phyloP scores from a whole-genome alignment of 2,113 vertebrate species.

The Porphyrio hochstetteri region DNA sequence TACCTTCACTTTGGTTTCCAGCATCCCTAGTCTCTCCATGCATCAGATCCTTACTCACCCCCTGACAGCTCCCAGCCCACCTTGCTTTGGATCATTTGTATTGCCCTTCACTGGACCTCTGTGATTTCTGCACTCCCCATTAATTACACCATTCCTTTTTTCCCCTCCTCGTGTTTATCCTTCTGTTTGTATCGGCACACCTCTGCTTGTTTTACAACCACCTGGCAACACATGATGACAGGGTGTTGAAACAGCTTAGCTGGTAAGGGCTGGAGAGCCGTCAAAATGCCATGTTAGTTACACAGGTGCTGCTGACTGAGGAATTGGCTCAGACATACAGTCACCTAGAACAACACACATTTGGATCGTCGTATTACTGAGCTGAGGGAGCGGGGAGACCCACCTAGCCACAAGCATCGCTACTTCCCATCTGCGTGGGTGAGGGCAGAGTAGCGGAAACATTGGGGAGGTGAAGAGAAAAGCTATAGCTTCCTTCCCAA shows the following conservation, averaged over 20 bases:
- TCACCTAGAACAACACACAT: not conserved
- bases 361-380: not conserved
- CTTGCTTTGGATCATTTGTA: not conserved
- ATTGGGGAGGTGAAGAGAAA: not conserved
- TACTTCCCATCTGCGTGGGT: not conserved
- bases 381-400: not conserved
- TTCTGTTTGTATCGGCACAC: conserved; percentile 23
- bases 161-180: not conserved
- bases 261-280: conserved; percentile 16
- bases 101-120: not conserved
- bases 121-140: not conserved
- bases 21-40: not conserved
- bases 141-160: not conserved
- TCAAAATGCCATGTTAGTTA: conserved; percentile 61
- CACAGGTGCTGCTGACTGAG: conserved; percentile 46
- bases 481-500: not conserved
- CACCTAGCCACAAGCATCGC: not conserved
- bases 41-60: not conserved
- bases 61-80: not conserved
- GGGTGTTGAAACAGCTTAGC: conserved; percentile 48
- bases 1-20: not conserved
- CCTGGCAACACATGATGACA: conserved; percentile 56
- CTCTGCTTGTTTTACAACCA: conserved; percentile 57
- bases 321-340: conserved; percentile 61
- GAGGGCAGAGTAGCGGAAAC: not conserved